Evolutionary conservation across 2,797 vertebrate species (phyloP).

Genomic region (Valencia hispanica): DNA sequence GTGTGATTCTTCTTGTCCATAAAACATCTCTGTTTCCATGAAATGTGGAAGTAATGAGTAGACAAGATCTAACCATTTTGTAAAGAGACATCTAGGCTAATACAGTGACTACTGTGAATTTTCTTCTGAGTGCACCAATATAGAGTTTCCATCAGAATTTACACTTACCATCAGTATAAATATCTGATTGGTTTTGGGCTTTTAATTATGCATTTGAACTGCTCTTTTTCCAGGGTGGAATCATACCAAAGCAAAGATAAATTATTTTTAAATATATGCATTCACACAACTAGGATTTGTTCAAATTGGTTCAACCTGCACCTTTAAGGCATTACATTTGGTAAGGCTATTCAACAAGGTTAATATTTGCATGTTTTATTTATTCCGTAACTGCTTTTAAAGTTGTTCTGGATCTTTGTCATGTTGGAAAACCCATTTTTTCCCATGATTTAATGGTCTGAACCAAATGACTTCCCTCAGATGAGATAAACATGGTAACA

Average conservation of each 20-base stretch:
- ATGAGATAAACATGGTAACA: not conserved
- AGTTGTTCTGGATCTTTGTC: too few species aligned
- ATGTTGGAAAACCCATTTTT: not conserved
- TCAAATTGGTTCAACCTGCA: not conserved
- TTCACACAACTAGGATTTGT: not conserved
- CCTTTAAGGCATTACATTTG: not conserved
- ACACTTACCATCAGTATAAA: not conserved
- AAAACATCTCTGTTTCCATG: not conserved
- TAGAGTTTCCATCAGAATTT: not conserved
- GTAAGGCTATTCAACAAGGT: not conserved
- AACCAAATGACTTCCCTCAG: not conserved
- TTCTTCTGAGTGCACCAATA: not conserved
- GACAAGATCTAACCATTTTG: not conserved
- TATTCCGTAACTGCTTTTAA: not conserved
- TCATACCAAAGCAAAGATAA: not conserved
- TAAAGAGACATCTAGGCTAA: not conserved
- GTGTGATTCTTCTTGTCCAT: conserved; percentile 9
- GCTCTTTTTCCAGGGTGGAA: not conserved
- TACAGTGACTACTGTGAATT: too few species aligned
- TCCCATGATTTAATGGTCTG: not conserved
- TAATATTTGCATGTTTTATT: not conserved
- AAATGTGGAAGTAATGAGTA: not conserved
- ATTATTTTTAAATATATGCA: not conserved
- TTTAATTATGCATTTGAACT: not conserved
- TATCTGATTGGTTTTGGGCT: not conserved